Evolutionary conservation across 2,888 invertebrate genomes (phyloP).

Genomic region (Leptinotarsa juncta): DNA sequence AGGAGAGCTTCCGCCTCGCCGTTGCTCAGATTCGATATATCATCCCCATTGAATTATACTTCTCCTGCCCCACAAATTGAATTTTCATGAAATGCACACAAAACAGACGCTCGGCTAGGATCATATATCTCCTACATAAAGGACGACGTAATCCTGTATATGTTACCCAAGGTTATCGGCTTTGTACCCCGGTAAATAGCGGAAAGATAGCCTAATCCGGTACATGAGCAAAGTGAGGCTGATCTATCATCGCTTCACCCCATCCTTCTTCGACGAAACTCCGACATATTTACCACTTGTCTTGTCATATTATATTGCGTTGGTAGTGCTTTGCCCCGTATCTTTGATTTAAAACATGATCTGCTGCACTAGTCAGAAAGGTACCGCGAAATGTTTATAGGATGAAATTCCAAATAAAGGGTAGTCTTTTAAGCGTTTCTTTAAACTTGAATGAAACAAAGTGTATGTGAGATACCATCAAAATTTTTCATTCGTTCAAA

Average conservation of each 20-base stretch:
- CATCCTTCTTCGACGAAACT: constrained; percentile 52
- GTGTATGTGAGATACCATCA: too few relatives aligned
- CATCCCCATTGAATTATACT: constrained; percentile 24
- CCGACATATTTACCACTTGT: constrained; percentile 59
- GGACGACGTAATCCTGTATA: constrained; percentile 49
- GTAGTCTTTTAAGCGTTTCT: too few relatives aligned
- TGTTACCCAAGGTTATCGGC: constrained; percentile 50
- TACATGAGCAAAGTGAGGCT: constrained; percentile 55
- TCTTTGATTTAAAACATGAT: constrained; percentile 19
- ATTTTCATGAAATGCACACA: constrained; percentile 26
- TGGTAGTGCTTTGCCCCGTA: constrained; percentile 42
- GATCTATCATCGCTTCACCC: constrained; percentile 59
- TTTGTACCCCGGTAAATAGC: constrained; percentile 52
- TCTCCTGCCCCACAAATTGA: constrained; percentile 28
- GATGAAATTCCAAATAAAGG: too few relatives aligned
- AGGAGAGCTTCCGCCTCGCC: background rate
- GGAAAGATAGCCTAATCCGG: constrained; percentile 56
- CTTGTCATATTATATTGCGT: constrained; percentile 45
- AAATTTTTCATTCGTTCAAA: too few relatives aligned
- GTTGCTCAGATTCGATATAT: constrained; percentile 25
- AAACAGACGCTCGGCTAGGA: constrained; percentile 31
- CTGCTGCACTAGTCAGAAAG: background rate
- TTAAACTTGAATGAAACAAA: too few relatives aligned
- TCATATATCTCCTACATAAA: constrained; percentile 31
- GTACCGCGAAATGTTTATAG: background rate